Base-by-base conservation (phyloP, 2,888 invertebrate genomes). In the Argyresthia goedartella region DNA sequence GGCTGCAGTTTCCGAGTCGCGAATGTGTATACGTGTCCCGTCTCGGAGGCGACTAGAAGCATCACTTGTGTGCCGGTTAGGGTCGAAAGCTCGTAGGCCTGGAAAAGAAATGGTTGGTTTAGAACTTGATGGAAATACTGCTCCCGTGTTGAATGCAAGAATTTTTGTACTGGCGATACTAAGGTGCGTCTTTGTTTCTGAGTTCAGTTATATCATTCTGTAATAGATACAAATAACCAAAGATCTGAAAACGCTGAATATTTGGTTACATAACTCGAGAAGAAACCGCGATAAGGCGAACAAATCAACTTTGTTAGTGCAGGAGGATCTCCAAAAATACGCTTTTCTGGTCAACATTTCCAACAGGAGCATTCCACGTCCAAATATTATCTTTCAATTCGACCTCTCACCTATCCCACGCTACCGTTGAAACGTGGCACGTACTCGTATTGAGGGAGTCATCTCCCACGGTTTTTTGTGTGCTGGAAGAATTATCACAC, bases 1-100 rank as follows among this genome's bases (percentile, higher is more conserved):
- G 99, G 99, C 84, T 98, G 98, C 52, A 99, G 90, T 81, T 98
- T 98, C 63, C 98, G 91, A 63, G 99, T 99, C 58, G 99, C 99
- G 88, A 99, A 99, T 57, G 99, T 99, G 88, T 99, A 99, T 69
- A 99, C 99, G 88, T 99, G 99, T 52, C 99, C 99, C 15, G 99
- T 99, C 85, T 98, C 99, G 59, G 97, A 98, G 56, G 99, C 99
- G 60, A 99, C 99, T 73, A 99, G 89, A 67, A 99, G 89, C 99
- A 99, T 99, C 80, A 99, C 99, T 88, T 99, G 99, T 39, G 99
- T 99, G 52, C 99, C 99, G 59, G 99, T 99, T 78, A 99, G 85
- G 62, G 99, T 99, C 56, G 99, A 98, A 70, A 99, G 88, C 88
- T 99, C 99, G 89, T 99, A 99, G 54, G 99, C 99, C 99, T 99